Conservation (phyloP, 2,797 vertebrate genomes). For the Coregonus suidteri region DNA sequence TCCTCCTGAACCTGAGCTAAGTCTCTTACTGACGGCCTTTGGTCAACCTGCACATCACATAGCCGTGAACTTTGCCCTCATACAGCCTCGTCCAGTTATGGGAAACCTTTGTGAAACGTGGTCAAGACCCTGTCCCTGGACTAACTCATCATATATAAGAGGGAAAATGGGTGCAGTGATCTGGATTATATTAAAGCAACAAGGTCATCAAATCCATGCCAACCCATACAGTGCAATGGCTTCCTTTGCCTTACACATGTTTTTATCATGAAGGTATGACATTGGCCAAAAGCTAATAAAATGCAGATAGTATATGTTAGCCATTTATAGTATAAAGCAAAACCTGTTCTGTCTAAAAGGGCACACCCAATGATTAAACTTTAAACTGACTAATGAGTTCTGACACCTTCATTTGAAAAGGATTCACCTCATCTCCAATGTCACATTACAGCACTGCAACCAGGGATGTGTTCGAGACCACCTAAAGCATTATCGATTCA, state of each 20-base stretch:
- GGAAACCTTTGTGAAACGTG: slow-evolving; percentile 40
- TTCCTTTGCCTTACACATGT: too few species aligned
- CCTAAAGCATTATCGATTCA: too few species aligned
- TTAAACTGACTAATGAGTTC: slow-evolving; percentile 42
- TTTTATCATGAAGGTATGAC: too few species aligned
- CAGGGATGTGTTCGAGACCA: neutral
- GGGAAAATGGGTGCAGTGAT: too few species aligned
- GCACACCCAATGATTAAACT: slow-evolving; percentile 33
- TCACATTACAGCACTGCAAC: slow-evolving; percentile 25
- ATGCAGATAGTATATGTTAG: neutral
- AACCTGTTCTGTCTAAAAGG: slow-evolving; percentile 31
- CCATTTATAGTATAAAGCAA: slow-evolving; percentile 23
- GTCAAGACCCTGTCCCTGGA: slow-evolving; percentile 15
- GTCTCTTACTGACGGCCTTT: slow-evolving; percentile 44
- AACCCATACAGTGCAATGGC: too few species aligned
- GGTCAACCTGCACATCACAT: slow-evolving; percentile 43
- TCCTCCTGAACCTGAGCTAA: slow-evolving; percentile 61
- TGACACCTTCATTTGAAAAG: slow-evolving; percentile 43
- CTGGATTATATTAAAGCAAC: too few species aligned
- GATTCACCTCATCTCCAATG: slow-evolving; percentile 34
- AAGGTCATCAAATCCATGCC: too few species aligned
- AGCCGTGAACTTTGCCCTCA: slow-evolving; percentile 60
- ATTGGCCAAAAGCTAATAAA: too few species aligned
- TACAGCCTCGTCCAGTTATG: slow-evolving; percentile 57
- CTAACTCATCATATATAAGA: neutral